Evolutionary conservation across 2,797 vertebrate species (phyloP), one percentile per base, ranked within the genome.

Genomic region (Enteromius viviparus): DNA sequence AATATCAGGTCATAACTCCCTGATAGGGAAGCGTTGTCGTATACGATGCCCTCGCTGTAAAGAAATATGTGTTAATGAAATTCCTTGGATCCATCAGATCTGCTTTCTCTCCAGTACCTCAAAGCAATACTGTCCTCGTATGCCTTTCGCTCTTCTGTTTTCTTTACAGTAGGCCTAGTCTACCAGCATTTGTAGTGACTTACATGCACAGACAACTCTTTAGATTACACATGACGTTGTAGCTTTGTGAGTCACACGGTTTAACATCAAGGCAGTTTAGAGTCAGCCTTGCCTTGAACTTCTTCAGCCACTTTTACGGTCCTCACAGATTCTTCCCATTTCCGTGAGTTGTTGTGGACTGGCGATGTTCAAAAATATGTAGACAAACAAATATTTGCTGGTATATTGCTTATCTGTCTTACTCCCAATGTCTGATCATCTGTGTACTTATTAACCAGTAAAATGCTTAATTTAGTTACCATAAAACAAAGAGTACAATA

Each of bases 101-200:
- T 58, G 78, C 42, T 83, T 85, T 82, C 68, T 82, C 69, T 80
- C 84, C 71, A 80, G 60, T 85, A 90, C 86, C 79, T 89, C 87
- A 89, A 86, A 90, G 89, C 87, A 90, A 87, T 90, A 87, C 82
- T 68, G 79, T 87, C 78, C 84, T 88, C 49, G 49, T 82, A 75
- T 87, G 81, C 83, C 82, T 65, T 82, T 85, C 51, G 12, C 71
- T 42, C 42, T 76, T 60, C n/a, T 15, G 4, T 82, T 84, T 85
- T 75, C 68, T 78, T 71, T 72, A 77, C 32, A 79, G 37, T 69
- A 60, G 53, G 34, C 32, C n/a, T 76, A 71, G 23, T 82, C 71
- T 70, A 47, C 10, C 65, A 60, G 37, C 49, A 32, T 62, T 71
- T 80, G 11, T 51, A 78, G 80, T 51, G 60, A 81, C 32, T 81